These are phyloP conservation scores for Helogale parvula DNA, from an alignment of 2,113 vertebrate species.

Conservation along the genomic window DNA sequence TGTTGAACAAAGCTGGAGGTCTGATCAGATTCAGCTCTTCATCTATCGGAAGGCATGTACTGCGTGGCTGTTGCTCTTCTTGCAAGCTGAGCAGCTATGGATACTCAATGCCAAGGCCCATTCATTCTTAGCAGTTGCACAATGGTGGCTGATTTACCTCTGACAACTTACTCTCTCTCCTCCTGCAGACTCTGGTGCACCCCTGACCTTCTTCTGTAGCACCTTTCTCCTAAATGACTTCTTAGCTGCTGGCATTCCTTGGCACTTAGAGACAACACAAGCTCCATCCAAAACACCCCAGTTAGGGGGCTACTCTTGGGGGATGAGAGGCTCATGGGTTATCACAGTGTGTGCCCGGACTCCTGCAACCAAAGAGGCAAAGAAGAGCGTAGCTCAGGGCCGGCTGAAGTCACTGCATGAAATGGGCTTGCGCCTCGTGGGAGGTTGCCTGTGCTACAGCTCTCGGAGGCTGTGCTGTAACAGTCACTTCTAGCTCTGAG, in stretches of 20 bases:
- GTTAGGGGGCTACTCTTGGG: not conserved
- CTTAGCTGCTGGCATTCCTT: not conserved
- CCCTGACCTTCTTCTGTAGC: not conserved
- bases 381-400: not conserved
- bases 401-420: not conserved
- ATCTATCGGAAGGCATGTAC: no score
- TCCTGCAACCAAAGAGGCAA: not conserved
- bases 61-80: accelerated
- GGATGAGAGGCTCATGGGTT: not conserved
- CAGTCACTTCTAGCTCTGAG: not conserved
- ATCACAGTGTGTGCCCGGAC: not conserved
- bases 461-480: not conserved
- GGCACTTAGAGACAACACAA: not conserved
- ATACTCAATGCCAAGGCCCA: not conserved
- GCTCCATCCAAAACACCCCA: not conserved
- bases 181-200: not conserved
- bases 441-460: not conserved
- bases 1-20: not conserved
- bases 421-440: not conserved
- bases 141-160: not conserved
- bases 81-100: not conserved
- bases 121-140: not conserved
- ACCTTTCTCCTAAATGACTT: not conserved
- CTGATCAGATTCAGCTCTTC: not conserved
- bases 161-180: not conserved